These are phyloP conservation scores for Aphelenchoides bicaudatus DNA, from an alignment of 2,888 invertebrate species.

Conservation along the genomic window DNA sequence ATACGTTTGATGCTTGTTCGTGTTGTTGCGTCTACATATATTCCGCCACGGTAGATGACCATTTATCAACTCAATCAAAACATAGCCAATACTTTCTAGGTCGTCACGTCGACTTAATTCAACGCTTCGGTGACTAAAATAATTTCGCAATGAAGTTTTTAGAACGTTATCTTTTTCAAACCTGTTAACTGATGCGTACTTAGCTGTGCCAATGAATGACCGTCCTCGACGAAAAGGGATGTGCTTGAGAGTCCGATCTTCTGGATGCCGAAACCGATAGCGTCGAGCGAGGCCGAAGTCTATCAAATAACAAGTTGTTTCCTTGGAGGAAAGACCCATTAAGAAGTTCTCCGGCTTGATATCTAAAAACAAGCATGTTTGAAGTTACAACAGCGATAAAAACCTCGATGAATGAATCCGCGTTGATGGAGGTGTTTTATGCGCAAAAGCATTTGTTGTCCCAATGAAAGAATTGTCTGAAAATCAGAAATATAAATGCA, in stretches of 20 bases:
- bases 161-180: too few species aligned
- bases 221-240: conserved; percentile 35
- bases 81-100: conserved; percentile 46
- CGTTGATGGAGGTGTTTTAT: conserved; percentile 55
- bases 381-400: too few species aligned
- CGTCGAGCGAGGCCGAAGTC: conserved; percentile 47
- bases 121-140: conserved; percentile 40
- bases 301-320: conserved; percentile 41
- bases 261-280: conserved; percentile 36
- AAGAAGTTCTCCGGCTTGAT: conserved; percentile 34
- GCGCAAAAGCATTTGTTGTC: conserved; percentile 41
- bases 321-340: conserved; percentile 38
- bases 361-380: too few species aligned
- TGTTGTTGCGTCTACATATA: conserved; percentile 15
- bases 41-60: conserved; percentile 48
- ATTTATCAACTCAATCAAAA: conserved; percentile 41
- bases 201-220: conserved; percentile 44
- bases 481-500: conserved; percentile 13
- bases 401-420: conserved; percentile 30
- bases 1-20: conserved; percentile 30
- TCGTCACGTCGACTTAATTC: conserved; percentile 46
- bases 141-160: too few species aligned
- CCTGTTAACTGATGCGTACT: conserved; percentile 47
- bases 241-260: conserved; percentile 30
- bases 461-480: conserved; percentile 40